These are phyloP conservation scores for Callinectes sapidus DNA, from an alignment of 2,888 invertebrate species.

Conservation along the genomic window DNA sequence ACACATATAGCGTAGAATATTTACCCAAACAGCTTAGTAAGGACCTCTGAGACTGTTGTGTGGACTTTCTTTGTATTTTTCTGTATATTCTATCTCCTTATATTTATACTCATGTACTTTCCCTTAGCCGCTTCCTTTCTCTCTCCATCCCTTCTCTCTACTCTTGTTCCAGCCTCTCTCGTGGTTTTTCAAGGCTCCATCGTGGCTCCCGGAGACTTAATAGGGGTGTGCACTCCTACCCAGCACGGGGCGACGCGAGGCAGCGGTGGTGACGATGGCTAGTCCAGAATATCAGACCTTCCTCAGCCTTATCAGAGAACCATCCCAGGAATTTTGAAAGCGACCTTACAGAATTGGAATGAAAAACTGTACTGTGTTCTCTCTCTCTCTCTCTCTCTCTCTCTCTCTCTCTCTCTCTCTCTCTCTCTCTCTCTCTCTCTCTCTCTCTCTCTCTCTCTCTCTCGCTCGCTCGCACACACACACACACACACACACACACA, in stretches of 20 bases:
- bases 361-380: neutral
- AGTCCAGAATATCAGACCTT: neutral
- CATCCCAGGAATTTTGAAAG: conserved; percentile 34
- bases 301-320: neutral
- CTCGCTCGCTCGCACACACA: neutral
- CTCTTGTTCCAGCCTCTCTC: neutral
- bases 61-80: too few relatives aligned
- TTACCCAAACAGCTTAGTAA: too few relatives aligned
- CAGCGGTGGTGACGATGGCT: neutral
- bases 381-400: conserved; percentile 17
- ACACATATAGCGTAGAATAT: neutral
- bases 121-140: neutral
- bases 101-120: neutral
- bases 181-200: neutral
- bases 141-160: neutral
- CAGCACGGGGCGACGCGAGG: neutral
- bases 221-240: neutral
- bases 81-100: neutral
- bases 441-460: conserved; percentile 31
- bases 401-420: conserved; percentile 4
- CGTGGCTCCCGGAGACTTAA: neutral
- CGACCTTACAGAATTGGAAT: neutral
- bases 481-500: too few relatives aligned
- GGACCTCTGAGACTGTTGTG: too few relatives aligned
- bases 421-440: neutral